These are phyloP conservation scores for Oxycera nigricornis DNA, from an alignment of 2,888 invertebrate species.

Conservation along the genomic window DNA sequence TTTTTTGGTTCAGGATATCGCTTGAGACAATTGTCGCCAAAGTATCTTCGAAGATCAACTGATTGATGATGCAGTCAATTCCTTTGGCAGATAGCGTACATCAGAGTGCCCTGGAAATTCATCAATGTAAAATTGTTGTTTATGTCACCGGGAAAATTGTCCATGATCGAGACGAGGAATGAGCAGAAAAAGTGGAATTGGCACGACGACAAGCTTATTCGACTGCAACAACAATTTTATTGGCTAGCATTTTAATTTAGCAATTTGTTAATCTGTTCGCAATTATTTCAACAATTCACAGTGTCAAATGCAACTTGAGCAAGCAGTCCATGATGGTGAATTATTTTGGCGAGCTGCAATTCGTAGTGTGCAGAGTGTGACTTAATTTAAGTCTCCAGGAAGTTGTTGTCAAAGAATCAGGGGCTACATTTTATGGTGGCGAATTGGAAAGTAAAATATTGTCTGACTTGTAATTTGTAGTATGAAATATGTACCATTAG, in stretches of 20 bases:
- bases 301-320: slow-evolving; percentile 41
- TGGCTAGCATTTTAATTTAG: slow-evolving; percentile 39
- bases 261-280: slow-evolving; percentile 58
- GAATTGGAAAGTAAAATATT: too few relatives aligned
- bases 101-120: slow-evolving; percentile 57
- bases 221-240: slow-evolving; percentile 41
- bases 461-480: too few relatives aligned
- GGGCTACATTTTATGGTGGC: not conserved
- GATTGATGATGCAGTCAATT: slow-evolving; percentile 57
- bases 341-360: not conserved
- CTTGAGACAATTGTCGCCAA: not conserved
- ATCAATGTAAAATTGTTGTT: slow-evolving; percentile 47
- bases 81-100: slow-evolving; percentile 60
- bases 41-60: slow-evolving; percentile 27
- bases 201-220: not conserved
- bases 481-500: too few relatives aligned
- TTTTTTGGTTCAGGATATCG: not conserved
- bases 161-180: not conserved
- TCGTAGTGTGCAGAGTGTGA: too few relatives aligned
- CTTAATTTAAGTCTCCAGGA: too few relatives aligned
- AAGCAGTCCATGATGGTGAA: slow-evolving; percentile 10
- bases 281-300: slow-evolving; percentile 61
- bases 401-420: not conserved
- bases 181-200: not conserved
- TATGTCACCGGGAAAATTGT: slow-evolving; percentile 26